Base-by-base conservation (phyloP, 2,113 vertebrate species). In the Osmerus mordax region DNA sequence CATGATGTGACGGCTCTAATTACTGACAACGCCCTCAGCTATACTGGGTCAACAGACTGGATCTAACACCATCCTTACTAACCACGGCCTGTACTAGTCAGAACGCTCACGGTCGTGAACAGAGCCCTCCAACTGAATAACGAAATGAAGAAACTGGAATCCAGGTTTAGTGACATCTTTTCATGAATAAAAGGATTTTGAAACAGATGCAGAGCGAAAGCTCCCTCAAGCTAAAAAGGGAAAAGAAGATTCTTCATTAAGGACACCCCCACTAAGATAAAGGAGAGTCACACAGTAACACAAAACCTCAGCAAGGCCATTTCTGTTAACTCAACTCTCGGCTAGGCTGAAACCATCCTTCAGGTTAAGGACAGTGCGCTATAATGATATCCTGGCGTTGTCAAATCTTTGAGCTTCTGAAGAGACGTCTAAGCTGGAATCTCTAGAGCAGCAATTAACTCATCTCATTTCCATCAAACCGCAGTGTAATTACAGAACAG, bases 21-120 rank as follows among this genome's bases (percentile, higher is more conserved):
- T 77, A 83, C 54, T 12, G 11, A 29, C 21, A 56, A 78, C 51
- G 80, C 71, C 78, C 56, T 70, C 23, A 78, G 75, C 79, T 69
- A 29, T 21, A 72, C 53, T 23, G 51, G 72, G 70, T 47, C 62
- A 52, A 5, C 8, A 2, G 66, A 70, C 56, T 47, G 68, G 19
- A 16, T 67, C 65, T 76, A 63, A 65, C 68, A 32, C 47, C 53
- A 67, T 55, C 55, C 52, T 68, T 29, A 54, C 29, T 16, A 52
- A 29, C 14, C 14, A 16, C 71, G 28, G 56, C 29, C 62, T 64
- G 60, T 69, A 47, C 29, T 4, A 41, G 19, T 47, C 8, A 47
- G 41, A 47, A 47, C 1, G 41, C 41, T 9, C 41, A 47, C 41
- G 28, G 7, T 52, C 51, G 56, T 63, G 69, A 59, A 70, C 19